Evolutionary conservation across 2,113 vertebrate genomes (phyloP).

Genomic region (Mesembrinibis cayennensis): DNA sequence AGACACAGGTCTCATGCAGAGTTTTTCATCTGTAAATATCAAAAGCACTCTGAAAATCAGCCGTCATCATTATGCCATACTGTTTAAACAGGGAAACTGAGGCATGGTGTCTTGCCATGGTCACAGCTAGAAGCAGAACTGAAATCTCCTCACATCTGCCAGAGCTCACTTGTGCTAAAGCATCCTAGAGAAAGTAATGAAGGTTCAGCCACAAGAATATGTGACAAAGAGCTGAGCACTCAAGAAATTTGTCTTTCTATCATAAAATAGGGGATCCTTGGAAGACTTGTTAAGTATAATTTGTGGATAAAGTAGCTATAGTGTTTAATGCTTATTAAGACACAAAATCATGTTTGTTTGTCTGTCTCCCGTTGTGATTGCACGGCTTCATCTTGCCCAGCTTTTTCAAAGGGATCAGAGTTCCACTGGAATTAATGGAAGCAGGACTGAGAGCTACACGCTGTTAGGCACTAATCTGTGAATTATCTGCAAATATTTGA

Average conservation of each 20-base stretch:
- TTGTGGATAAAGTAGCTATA: neutral
- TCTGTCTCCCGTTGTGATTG: neutral
- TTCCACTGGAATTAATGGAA: neutral
- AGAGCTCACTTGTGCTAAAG: neutral
- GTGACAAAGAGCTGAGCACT: neutral
- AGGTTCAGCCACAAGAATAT: neutral
- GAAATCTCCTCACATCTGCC: neutral
- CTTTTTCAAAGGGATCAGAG: neutral
- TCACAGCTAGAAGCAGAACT: neutral
- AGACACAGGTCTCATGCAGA: neutral
- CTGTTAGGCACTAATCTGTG: neutral
- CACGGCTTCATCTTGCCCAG: neutral
- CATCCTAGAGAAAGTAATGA: neutral
- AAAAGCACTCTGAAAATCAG: neutral
- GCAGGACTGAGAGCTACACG: neutral
- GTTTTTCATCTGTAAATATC: neutral
- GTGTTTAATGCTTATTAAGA: neutral
- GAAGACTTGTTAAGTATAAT: neutral
- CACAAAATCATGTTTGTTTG: neutral
- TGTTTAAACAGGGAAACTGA: neutral
- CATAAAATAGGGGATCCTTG: neutral
- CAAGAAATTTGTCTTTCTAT: neutral
- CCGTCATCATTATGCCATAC: neutral
- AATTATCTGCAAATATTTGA: conserved; percentile 41
- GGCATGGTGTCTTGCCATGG: neutral